Conservation (phyloP, 2,113 vertebrate genomes). For the Harpagus bidentatus region DNA sequence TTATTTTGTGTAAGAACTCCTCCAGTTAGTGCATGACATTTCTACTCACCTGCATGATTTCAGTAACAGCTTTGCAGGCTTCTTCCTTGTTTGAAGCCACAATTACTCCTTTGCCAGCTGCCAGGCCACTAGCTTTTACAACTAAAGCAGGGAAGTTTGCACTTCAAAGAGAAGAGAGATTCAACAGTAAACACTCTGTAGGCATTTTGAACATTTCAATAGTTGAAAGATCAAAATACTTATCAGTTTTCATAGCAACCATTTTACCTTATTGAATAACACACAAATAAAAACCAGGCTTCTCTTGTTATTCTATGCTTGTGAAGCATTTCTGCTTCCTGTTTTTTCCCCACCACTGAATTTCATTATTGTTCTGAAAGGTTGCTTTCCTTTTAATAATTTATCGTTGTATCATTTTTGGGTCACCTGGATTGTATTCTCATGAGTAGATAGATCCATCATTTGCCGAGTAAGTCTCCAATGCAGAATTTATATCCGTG, state of each 20-base stretch:
- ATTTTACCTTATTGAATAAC: background rate
- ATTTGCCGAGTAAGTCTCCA: background rate
- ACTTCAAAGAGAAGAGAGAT: slow-evolving; percentile 66
- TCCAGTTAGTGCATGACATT: background rate
- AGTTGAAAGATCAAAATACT: background rate
- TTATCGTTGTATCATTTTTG: background rate
- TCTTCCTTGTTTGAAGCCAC: slow-evolving; percentile 84
- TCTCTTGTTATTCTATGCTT: background rate
- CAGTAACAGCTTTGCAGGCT: slow-evolving; percentile 88
- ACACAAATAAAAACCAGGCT: background rate
- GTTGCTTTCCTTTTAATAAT: background rate
- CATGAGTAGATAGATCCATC: background rate
- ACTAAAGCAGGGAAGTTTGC: slow-evolving; percentile 90
- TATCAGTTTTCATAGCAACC: background rate
- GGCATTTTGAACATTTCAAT: background rate
- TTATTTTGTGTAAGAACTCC: background rate
- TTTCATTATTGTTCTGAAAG: background rate
- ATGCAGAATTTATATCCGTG: background rate
- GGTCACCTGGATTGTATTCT: background rate
- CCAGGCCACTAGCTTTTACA: slow-evolving; percentile 94
- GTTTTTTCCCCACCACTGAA: background rate
- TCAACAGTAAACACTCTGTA: background rate
- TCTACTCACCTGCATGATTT: slow-evolving; percentile 88
- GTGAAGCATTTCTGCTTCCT: background rate
- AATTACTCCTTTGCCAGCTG: slow-evolving; percentile 92